These are phyloP conservation scores for Nasonia oneida DNA, from an alignment of 2,888 invertebrate genomes.

Conservation along the genomic window DNA sequence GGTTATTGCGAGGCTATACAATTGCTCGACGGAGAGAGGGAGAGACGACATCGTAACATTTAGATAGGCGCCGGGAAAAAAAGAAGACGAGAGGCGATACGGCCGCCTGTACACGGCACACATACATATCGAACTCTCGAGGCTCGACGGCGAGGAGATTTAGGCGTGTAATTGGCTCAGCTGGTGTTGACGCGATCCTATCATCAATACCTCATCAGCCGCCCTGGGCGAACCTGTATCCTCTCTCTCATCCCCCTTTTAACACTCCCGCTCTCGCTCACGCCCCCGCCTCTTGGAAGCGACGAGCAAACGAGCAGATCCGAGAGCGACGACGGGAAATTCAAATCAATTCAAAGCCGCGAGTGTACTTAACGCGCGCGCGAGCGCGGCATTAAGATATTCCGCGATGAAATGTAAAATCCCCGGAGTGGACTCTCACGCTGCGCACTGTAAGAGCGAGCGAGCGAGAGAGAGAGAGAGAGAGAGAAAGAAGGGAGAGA, in stretches of 20 bases:
- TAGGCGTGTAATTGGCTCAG: conserved; percentile 83
- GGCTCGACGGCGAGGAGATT: conserved; percentile 73
- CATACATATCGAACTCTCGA: conserved; percentile 55
- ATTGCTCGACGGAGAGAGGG: not conserved
- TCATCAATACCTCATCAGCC: conserved; percentile 84
- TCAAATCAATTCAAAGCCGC: conserved; percentile 57
- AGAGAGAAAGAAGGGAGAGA: conserved; percentile 52
- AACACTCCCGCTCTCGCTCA: conserved; percentile 3
- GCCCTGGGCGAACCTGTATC: conserved; percentile 77
- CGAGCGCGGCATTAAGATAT: not conserved
- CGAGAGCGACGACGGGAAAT: conserved; percentile 40
- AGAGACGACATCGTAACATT: conserved; percentile 23
- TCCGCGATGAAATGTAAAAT: conserved; percentile 26
- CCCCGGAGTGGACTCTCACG: not conserved
- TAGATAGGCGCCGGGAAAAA: conserved; percentile 20
- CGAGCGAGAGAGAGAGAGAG: conserved; percentile 57
- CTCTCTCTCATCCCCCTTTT: conserved; percentile 58
- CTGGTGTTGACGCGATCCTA: conserved; percentile 83
- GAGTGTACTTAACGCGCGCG: conserved; percentile 3
- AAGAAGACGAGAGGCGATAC: conserved; percentile 37
- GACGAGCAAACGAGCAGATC: conserved; percentile 15
- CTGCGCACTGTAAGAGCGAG: not conserved
- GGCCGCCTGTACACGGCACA: conserved; percentile 48
- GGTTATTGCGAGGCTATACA: conserved; percentile 11
- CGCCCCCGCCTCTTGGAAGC: not conserved